Evolutionary conservation across 2,797 vertebrate genomes (phyloP).

Genomic region (Melanotaenia pygmaea): DNA sequence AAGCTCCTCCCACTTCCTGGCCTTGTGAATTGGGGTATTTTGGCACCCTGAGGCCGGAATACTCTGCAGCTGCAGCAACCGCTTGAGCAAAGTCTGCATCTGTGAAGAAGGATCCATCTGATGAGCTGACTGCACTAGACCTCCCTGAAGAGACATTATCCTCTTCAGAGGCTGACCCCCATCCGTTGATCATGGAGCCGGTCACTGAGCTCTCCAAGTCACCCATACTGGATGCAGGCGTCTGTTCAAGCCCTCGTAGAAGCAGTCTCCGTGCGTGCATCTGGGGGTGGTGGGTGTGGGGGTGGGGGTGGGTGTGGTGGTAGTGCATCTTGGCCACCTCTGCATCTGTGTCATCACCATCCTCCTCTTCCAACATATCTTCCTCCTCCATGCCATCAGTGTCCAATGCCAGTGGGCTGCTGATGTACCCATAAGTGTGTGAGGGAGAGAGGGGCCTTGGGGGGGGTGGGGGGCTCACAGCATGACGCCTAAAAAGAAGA

Average conservation of each 20-base stretch:
- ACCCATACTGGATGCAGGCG: conserved; percentile 95
- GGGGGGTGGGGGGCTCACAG: conserved; percentile 91
- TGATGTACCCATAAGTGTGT: conserved; percentile 96
- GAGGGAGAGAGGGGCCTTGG: conserved; percentile 92
- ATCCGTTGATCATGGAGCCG: conserved; percentile 99
- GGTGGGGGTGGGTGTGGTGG: conserved; percentile 76
- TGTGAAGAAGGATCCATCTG: conserved; percentile 97
- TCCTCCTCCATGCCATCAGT: conserved; percentile 94
- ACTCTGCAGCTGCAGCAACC: conserved; percentile 95
- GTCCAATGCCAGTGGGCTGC: conserved; percentile 93
- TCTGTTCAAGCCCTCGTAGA: conserved; percentile 94
- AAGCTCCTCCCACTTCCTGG: conserved; percentile 72
- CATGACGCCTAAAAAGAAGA: conserved; percentile 86
- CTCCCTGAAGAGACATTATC: conserved; percentile 97
- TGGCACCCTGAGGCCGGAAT: conserved; percentile 92
- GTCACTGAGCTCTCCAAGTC: conserved; percentile 98
- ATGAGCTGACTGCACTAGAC: conserved; percentile 95
- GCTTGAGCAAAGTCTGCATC: conserved; percentile 98
- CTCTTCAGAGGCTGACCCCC: conserved; percentile 98
- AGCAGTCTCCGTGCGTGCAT: conserved; percentile 89
- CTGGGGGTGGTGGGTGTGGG: conserved; percentile 76
- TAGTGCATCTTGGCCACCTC: conserved; percentile 94
- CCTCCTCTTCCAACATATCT: conserved; percentile 90
- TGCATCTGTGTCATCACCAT: conserved; percentile 91
- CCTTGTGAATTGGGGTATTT: conserved; percentile 84